phyloP scores from a whole-genome alignment of 2,113 vertebrate genomes.

The Spermophilus dauricus region DNA sequence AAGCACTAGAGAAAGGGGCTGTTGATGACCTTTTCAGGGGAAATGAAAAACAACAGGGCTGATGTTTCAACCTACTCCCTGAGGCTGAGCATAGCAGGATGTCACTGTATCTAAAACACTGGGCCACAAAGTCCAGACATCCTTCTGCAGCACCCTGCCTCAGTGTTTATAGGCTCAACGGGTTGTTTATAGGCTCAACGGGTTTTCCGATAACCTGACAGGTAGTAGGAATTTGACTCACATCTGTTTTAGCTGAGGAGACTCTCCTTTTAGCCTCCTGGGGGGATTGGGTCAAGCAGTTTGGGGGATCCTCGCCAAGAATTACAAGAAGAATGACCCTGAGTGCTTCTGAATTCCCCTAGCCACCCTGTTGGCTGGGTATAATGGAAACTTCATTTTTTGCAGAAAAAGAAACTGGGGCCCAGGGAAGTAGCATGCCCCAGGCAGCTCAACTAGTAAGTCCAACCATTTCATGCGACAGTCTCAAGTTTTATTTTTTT shows the following conservation, averaged over 20 bases:
- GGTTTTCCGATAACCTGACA: not conserved
- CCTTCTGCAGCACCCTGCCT: not conserved
- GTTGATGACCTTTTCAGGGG: not conserved
- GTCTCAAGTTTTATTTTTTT: not conserved
- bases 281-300: not conserved
- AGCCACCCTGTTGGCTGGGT: not conserved
- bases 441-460: not conserved
- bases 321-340: not conserved
- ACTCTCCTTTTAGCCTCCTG: not conserved
- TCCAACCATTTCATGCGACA: not conserved
- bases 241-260: not conserved
- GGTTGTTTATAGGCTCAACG: not conserved
- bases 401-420: not conserved
- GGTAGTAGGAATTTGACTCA: not conserved
- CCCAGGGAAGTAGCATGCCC: not conserved
- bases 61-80: not conserved
- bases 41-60: not conserved
- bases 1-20: not conserved
- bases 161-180: not conserved
- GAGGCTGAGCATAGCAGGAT: not conserved
- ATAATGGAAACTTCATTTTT: not conserved
- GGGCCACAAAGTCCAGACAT: not conserved
- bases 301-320: not conserved
- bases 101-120: not conserved
- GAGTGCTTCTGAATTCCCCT: not conserved